Conservation (phyloP, 2,797 vertebrate genomes). For the Bradypodion pumilum region DNA sequence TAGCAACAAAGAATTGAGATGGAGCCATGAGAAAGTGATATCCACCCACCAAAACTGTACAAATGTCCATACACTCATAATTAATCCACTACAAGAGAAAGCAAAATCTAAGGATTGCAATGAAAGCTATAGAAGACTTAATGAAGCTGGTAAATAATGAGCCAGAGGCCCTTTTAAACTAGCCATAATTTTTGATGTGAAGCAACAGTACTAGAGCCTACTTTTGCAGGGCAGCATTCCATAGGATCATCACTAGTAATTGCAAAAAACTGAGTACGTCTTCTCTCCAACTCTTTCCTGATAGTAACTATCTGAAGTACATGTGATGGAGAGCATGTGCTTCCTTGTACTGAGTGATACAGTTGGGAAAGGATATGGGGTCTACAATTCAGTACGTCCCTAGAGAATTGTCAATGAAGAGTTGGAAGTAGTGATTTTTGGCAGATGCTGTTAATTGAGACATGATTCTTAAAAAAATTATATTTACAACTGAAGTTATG, state of each 20-base stretch:
- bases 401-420: not conserved
- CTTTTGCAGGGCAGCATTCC: too few relatives aligned
- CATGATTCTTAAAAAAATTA: too few relatives aligned
- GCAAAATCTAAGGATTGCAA: not conserved
- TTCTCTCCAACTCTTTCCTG: not conserved
- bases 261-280: not conserved
- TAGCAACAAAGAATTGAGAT: too few relatives aligned
- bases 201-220: not conserved
- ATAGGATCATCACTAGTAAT: not conserved
- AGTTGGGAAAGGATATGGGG: too few relatives aligned
- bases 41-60: too few relatives aligned
- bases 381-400: not conserved
- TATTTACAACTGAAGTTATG: too few relatives aligned
- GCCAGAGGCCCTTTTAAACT: not conserved
- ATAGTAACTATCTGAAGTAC: not conserved
- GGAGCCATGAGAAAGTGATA: too few relatives aligned
- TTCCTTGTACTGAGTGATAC: not conserved
- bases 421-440: not conserved
- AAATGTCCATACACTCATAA: not conserved
- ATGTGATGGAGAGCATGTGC: too few relatives aligned
- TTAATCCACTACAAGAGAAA: not conserved
- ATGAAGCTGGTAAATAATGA: not conserved
- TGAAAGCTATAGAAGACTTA: not conserved
- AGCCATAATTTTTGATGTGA: not conserved
- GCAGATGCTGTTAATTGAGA: too few relatives aligned